phyloP scores from a whole-genome alignment of 2,797 vertebrate species.

The Cuniculus paca region DNA sequence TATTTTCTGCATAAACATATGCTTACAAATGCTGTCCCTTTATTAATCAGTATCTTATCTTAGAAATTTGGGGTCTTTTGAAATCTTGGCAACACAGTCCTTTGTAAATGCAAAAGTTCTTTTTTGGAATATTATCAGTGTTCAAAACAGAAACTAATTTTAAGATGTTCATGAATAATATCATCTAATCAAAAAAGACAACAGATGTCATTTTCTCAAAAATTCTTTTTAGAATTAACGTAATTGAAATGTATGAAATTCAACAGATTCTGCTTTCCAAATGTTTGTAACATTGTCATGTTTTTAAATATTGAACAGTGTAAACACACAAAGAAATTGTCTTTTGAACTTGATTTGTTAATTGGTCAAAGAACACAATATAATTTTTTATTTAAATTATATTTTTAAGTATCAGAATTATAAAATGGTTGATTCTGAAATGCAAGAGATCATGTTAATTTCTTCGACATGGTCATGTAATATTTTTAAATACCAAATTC shows the following conservation, averaged over 20 bases:
- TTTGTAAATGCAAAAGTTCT: no score
- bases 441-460: constrained; percentile 13
- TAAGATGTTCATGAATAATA: no score
- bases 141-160: no score
- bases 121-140: no score
- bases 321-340: constrained; percentile 54
- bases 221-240: constrained; percentile 55
- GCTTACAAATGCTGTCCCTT: no score
- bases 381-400: constrained; percentile 38
- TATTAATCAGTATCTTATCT: no score
- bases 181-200: constrained; percentile 51
- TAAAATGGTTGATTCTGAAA: constrained; percentile 5
- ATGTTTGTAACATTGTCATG: constrained; percentile 29
- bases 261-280: constrained; percentile 67
- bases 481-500: constrained; percentile 48
- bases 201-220: constrained; percentile 63
- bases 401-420: constrained; percentile 51
- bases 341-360: constrained; percentile 61
- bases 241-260: constrained; percentile 64
- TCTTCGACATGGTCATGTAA: constrained; percentile 22
- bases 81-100: no score
- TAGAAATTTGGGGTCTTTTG: no score
- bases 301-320: constrained; percentile 65
- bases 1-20: no score
- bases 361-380: constrained; percentile 37